A percentile compares a stretch with the other conserved stretches of the same genome.
Evolutionary conservation across 2,888 invertebrate species (phyloP).

Genomic region (Aquatica leii): DNA sequence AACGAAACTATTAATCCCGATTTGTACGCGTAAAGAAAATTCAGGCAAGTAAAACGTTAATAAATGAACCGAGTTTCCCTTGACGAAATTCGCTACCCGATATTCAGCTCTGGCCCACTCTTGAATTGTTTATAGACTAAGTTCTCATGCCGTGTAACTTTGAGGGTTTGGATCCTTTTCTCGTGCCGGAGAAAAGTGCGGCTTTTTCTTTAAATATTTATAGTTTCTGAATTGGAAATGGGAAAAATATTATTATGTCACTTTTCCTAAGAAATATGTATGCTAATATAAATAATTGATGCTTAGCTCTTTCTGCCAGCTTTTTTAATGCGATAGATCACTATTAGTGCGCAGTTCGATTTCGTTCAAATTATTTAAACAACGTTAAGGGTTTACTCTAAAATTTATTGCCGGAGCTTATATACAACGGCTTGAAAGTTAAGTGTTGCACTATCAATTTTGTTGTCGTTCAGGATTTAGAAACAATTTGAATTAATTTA

Average conservation of each 20-base stretch:
- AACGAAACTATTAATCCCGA: slow-evolving; percentile 23
- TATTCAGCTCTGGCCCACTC: slow-evolving; percentile 34
- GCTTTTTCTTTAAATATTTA: slow-evolving; percentile 34
- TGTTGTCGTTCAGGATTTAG: too few species aligned
- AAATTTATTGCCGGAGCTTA: too few species aligned
- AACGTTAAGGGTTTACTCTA: too few species aligned
- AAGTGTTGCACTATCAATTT: too few species aligned
- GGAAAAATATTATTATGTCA: slow-evolving; percentile 34
- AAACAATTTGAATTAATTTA: too few species aligned
- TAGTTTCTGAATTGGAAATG: slow-evolving; percentile 33
- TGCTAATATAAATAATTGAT: slow-evolving; percentile 8
- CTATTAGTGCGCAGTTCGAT: too few species aligned
- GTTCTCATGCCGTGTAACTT: slow-evolving; percentile 38
- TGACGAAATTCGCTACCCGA: slow-evolving; percentile 38
- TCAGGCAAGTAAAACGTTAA: slow-evolving; percentile 42
- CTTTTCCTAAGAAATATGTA: slow-evolving; percentile 21
- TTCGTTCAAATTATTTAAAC: too few species aligned
- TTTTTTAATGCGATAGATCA: too few species aligned
- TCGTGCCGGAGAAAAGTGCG: slow-evolving; percentile 30
- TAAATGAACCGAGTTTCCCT: slow-evolving; percentile 39
- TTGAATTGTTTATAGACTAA: slow-evolving; percentile 40
- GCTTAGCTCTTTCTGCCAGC: neutral
- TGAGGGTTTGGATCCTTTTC: slow-evolving; percentile 31
- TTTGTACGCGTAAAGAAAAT: slow-evolving; percentile 33
- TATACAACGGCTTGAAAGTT: too few species aligned